Evolutionary conservation across 2,113 vertebrate genomes (phyloP).

Genomic region (Oreochromis aureus): DNA sequence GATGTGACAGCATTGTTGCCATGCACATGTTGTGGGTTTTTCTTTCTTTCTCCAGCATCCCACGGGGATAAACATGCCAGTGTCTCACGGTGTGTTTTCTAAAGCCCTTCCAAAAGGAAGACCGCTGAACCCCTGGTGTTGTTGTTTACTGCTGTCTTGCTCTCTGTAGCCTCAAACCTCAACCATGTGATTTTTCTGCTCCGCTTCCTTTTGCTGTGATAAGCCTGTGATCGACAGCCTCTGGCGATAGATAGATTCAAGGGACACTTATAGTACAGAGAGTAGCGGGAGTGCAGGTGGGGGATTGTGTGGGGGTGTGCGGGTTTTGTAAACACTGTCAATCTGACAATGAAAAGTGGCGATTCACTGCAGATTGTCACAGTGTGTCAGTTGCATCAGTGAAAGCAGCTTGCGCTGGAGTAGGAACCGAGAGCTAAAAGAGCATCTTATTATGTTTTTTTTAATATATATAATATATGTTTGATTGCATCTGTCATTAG

Average conservation of each 20-base stretch:
- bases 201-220: not conserved
- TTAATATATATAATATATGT: not conserved
- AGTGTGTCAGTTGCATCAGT: not conserved
- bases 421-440: not conserved
- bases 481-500: not conserved
- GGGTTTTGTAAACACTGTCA: not conserved
- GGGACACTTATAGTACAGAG: not conserved
- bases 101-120: not conserved
- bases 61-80: not conserved
- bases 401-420: not conserved
- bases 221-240: slow-evolving; percentile 27
- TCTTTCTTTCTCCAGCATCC: not conserved
- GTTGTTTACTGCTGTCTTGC: slow-evolving; percentile 7
- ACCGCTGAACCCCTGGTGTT: not conserved
- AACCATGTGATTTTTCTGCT: slow-evolving; percentile 18
- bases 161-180: slow-evolving; percentile 18
- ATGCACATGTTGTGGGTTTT: not conserved
- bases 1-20: not conserved
- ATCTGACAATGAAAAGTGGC: not conserved
- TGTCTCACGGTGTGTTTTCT: not conserved
- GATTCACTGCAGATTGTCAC: slow-evolving; percentile 1
- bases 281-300: not conserved
- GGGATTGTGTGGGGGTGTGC: not conserved
- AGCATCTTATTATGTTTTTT: not conserved
- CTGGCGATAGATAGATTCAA: slow-evolving; percentile 3